A percentile compares a stretch with the other conserved stretches of the same genome.
Conservation (phyloP, 2,888 invertebrate genomes). For the Eristalis tenax region DNA sequence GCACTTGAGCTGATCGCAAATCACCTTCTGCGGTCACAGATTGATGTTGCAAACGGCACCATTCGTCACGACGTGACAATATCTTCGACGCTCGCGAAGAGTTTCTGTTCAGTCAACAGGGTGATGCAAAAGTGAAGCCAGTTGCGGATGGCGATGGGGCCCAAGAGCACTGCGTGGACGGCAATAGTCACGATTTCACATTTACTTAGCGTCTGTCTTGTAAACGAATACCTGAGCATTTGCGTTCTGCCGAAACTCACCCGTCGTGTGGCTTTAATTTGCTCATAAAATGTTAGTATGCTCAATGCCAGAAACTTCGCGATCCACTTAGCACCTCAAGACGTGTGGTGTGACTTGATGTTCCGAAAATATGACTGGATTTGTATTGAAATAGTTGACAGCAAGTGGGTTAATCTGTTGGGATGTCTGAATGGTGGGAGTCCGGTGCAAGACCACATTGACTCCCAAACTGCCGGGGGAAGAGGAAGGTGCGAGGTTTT, state of each 20-base stretch:
- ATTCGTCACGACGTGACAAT: conserved; percentile 1
- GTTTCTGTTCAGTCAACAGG: not conserved
- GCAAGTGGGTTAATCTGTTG: too few species aligned
- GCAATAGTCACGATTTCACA: not conserved
- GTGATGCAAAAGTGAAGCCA: not conserved
- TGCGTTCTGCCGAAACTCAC: not conserved
- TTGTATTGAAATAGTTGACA: too few species aligned
- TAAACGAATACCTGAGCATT: not conserved
- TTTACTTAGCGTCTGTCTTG: not conserved
- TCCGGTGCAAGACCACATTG: too few species aligned
- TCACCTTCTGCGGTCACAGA: conserved; percentile 9
- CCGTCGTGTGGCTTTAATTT: not conserved
- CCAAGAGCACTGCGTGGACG: not conserved
- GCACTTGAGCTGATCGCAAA: conserved; percentile 17
- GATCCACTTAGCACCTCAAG: not conserved
- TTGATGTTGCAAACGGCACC: conserved; percentile 29
- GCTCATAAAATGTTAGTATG: not conserved
- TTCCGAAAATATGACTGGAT: not conserved
- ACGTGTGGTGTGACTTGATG: not conserved
- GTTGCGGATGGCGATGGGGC: not conserved
- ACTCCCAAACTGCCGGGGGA: too few species aligned
- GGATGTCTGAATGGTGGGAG: too few species aligned
- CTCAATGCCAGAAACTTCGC: not conserved
- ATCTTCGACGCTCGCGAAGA: not conserved
- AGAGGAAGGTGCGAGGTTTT: too few species aligned